Percentiles rank a stretch among this genome's conserved stretches.
Evolutionary conservation across 1,140 invertebrate species (phyloP).

Genomic region (Cydia amplana): DNA sequence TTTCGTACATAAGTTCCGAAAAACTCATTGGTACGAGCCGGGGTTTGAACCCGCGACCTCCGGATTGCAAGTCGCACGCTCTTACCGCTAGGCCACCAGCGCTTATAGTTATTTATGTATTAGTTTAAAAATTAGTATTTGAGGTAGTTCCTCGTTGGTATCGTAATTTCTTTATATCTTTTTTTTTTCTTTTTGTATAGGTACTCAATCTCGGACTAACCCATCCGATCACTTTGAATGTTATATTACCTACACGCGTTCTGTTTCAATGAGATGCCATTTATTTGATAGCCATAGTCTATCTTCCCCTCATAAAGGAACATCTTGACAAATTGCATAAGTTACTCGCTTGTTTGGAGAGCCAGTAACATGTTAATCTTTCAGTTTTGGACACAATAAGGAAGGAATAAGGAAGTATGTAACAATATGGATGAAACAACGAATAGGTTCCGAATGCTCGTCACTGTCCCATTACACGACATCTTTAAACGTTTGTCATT

Average conservation of each 20-base stretch:
- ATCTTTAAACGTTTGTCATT: no score
- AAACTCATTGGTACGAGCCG: no score
- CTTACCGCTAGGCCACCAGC: no score
- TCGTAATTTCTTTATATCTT: no score
- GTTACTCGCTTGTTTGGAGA: constrained; percentile 1
- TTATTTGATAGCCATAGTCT: constrained; percentile 16
- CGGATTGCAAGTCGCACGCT: no score
- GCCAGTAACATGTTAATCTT: constrained; percentile 23
- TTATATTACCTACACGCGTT: constrained; percentile 1
- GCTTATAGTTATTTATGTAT: not conserved
- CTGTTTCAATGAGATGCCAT: constrained; percentile 11
- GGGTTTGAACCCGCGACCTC: no score
- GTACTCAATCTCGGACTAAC: not conserved
- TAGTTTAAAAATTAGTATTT: no score
- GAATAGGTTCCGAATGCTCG: not conserved
- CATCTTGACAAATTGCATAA: constrained; percentile 21
- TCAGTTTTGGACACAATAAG: no score
- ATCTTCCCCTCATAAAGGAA: not conserved
- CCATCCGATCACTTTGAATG: constrained; percentile 1
- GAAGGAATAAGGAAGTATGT: not conserved
- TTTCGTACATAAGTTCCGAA: no score
- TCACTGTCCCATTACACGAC: no score
- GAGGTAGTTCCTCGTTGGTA: no score
- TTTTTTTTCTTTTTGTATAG: not conserved
- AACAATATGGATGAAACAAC: not conserved